Evolutionary conservation across 2,113 vertebrate species (phyloP), one percentile per base, ranked within the genome.

Genomic region (Mesitornis unicolor): DNA sequence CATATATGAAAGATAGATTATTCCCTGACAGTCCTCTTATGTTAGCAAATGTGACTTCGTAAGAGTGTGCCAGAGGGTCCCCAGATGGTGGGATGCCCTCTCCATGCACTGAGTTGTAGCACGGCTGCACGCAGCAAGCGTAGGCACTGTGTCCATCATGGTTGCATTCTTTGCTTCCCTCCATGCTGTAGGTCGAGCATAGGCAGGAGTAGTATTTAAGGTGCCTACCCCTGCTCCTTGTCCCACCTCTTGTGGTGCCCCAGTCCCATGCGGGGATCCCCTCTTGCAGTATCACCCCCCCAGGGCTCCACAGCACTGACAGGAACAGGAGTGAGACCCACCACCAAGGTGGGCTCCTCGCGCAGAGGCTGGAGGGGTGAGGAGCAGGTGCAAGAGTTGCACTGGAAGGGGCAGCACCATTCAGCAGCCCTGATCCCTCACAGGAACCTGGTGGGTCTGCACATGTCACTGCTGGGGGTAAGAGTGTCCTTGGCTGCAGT

Each of bases 81-180:
- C 29, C 29, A 13, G 2, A 5, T 2, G 6, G 16, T 8, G 10
- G 59, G 25, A 20, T 40, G 47, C 16, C 26, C 51, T 51, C 38
- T 69, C 54, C 0, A 1, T 1, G 0, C 2, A 2, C 36, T 25
- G 38, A 24, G 36, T 40, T 43, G 38, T 22, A 20, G 33, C 6
- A 0, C 2, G 1, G 54, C 51, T 51, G 42, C 54, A 43, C 8
- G 1, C 35, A 35, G 28, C 2, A 1, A 65, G 64, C 0, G 0
- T 12, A 57, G 56, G 64, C 31, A 22, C 36, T 0, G 0, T 3
- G 3, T 51, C 56, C n/a, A 3, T 77, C 5, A 0, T 1, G 1
- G 43, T 24, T 7, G 38, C 1, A 0, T 47, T 57, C 40, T 60
- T 68, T 56, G 29, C 36, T 85, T 38, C 1, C 17, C 18, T 71